Evolutionary conservation across 2,888 invertebrate species (phyloP), one percentile per base, ranked within the genome.

Genomic region (Lycophotia porphyrea): DNA sequence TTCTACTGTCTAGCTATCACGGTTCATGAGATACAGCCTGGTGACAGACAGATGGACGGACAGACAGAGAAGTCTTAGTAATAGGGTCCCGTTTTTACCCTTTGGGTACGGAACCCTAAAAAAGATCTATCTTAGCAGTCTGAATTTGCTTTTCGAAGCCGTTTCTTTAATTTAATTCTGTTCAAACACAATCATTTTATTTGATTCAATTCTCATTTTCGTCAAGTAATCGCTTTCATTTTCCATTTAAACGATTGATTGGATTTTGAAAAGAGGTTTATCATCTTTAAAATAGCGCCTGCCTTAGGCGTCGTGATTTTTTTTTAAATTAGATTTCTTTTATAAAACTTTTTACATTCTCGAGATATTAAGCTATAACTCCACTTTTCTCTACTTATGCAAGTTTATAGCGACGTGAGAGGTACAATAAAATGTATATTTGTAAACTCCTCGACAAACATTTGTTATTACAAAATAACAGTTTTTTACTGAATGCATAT

Each of bases 371-470:
- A 7, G 47, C 5, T 21, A 47, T 24, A 47, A 24, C 8, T 21
- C 7, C 24, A 24, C 9, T 47, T 47, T 47, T 47, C 47, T 55
- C 5, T 55, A 27, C 15, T 55, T 61, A 9, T 68, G 24, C 24
- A 60, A 5, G 27, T 69, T 27, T 15, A 69, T 18, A 31, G n/a
- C 0, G 11, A 42, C 2, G 24, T 42, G 31, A 0, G 11, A 9
- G 5, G 11, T 44, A 18, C 1, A 70, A 64, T n/a, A 11, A 11
- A 31, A 0, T 31, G 0, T 15, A 61, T 72, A 78, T 81, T 71
- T 78, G 81, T 85, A 89, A 86, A 87, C 84, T 88, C 84, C 84
- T 88, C 79, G 75, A n/a, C n/a, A n/a, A n/a, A n/a, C n/a, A n/a
- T n/a, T n/a, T n/a, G n/a, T n/a, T n/a, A n/a, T n/a, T n/a, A n/a